phyloP scores from a whole-genome alignment of 2,797 vertebrate genomes.

The Epinephelus coioides region DNA sequence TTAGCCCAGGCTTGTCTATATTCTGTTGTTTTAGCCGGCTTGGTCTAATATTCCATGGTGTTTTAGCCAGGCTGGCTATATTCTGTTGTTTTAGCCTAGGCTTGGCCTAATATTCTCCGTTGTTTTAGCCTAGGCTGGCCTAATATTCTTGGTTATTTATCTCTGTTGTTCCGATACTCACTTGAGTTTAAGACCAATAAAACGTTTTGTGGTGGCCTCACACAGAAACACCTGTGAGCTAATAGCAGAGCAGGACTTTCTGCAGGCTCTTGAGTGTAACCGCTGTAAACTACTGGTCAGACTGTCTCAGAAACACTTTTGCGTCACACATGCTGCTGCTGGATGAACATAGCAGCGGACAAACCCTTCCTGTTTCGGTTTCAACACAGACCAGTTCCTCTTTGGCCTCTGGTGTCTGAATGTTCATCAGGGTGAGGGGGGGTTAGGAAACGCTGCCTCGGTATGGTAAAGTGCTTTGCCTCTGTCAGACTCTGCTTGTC shows the following conservation, averaged over 20 bases:
- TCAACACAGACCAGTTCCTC: constrained; percentile 67
- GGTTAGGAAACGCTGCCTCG: neutral
- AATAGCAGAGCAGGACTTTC: neutral
- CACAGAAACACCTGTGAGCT: neutral
- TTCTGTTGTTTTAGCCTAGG: neutral
- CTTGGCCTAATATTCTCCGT: fast-evolving
- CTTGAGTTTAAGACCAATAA: neutral
- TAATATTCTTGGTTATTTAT: neutral
- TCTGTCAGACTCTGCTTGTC: neutral
- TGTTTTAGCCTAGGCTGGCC: neutral
- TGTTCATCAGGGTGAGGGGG: constrained; percentile 1
- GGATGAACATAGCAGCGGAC: constrained; percentile 40
- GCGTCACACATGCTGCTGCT: constrained; percentile 24
- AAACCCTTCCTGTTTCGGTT: constrained; percentile 73
- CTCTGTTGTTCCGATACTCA: no score
- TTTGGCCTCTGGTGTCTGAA: constrained; percentile 16
- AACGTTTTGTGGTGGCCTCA: neutral
- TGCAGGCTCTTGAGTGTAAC: neutral
- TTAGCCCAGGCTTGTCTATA: neutral
- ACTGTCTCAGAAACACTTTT: neutral
- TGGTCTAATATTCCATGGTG: neutral
- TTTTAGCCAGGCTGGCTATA: no score
- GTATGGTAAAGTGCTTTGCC: neutral
- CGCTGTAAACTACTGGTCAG: neutral
- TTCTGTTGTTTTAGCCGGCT: neutral